Conservation (phyloP, 2,888 invertebrate genomes). For the Apamea epomidion region DNA sequence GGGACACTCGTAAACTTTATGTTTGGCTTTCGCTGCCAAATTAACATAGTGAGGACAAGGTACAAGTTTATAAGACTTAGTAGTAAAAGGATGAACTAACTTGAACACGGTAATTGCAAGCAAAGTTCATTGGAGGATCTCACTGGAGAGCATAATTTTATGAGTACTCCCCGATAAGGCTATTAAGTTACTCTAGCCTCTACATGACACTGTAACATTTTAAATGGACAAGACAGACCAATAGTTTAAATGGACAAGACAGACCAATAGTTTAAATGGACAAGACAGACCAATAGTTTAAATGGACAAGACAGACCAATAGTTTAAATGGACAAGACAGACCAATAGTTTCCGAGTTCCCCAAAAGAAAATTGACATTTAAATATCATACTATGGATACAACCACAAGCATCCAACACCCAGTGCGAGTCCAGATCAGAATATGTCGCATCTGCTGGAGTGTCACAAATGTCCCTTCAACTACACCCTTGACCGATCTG, state of each 20-base stretch:
- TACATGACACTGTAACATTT: not conserved
- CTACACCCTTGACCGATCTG: too few relatives aligned
- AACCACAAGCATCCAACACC: not conserved
- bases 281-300: not conserved
- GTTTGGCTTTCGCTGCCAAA: slow-evolving; percentile 42
- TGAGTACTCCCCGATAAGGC: not conserved
- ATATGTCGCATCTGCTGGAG: not conserved
- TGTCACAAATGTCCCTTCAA: not conserved
- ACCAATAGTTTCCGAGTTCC: not conserved
- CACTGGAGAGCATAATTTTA: slow-evolving; percentile 26
- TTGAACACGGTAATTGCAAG: slow-evolving; percentile 29
- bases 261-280: not conserved
- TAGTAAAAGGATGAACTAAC: slow-evolving; percentile 30
- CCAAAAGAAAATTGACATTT: not conserved
- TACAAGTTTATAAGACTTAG: slow-evolving; percentile 43
- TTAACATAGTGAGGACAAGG: slow-evolving; percentile 45
- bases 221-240: not conserved
- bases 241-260: not conserved
- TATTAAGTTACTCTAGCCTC: not conserved
- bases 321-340: not conserved
- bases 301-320: not conserved
- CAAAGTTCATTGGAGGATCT: slow-evolving; percentile 13
- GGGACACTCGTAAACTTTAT: slow-evolving; percentile 36
- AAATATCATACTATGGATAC: not conserved
- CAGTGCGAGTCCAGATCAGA: not conserved